Evolutionary conservation across 2,113 vertebrate genomes (phyloP).

Genomic region (Sminthopsis crassicaudata): DNA sequence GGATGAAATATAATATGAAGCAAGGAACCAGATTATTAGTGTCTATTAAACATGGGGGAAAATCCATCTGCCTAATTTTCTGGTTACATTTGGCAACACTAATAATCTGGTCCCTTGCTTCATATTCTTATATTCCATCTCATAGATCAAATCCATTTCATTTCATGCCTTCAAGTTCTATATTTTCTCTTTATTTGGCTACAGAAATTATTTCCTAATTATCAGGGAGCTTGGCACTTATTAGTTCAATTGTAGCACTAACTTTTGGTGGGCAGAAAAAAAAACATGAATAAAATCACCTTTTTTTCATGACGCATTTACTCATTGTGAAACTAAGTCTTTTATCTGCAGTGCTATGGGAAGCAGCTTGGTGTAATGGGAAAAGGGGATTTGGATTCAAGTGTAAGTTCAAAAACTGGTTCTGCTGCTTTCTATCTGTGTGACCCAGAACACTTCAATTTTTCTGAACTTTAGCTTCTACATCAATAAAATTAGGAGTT

Average conservation of each 20-base stretch:
- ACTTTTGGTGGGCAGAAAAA: fast-evolving
- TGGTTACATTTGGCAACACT: too few relatives aligned
- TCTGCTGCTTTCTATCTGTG: background rate
- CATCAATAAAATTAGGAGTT: too few relatives aligned
- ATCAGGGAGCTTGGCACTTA: fast-evolving
- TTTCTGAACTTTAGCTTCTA: too few relatives aligned
- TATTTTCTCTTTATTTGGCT: background rate
- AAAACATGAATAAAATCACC: background rate
- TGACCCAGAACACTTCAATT: background rate
- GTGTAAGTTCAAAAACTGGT: background rate
- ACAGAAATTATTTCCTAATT: fast-evolving
- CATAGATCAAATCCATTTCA: too few relatives aligned
- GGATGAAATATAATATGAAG: too few relatives aligned
- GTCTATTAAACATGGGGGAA: too few relatives aligned
- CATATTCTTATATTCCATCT: background rate
- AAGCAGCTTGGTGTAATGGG: too few relatives aligned
- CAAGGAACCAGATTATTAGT: fast-evolving
- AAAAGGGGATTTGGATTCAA: background rate
- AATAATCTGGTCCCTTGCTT: background rate
- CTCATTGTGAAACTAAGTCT: too few relatives aligned
- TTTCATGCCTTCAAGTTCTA: too few relatives aligned
- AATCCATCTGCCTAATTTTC: fast-evolving
- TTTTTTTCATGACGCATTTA: too few relatives aligned
- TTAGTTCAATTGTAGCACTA: fast-evolving
- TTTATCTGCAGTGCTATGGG: too few relatives aligned